A percentile compares a stretch with the other conserved stretches of the same genome.
Evolutionary conservation across 2,113 vertebrate species (phyloP).

Genomic region (Perognathus longimembris): DNA sequence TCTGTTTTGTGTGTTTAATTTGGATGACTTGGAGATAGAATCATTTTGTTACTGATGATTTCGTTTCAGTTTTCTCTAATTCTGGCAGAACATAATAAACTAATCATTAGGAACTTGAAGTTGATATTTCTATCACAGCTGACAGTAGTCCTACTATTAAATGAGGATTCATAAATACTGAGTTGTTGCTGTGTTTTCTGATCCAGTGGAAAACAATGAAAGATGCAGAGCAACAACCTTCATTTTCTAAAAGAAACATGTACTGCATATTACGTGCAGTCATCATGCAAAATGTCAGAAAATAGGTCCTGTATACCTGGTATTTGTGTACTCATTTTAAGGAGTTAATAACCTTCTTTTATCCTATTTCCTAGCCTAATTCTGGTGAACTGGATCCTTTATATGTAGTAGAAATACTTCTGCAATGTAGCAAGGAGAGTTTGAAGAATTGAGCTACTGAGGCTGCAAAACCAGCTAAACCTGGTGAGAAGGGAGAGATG

Average conservation of each 20-base stretch:
- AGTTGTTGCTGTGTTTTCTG: background rate
- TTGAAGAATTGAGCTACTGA: conserved; percentile 95
- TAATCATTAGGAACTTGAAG: background rate
- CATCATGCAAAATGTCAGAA: background rate
- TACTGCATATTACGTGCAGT: background rate
- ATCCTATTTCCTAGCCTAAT: conserved; percentile 84
- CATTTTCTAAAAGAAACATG: background rate
- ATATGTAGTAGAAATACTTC: conserved; percentile 95
- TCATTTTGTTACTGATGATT: background rate
- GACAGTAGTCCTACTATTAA: background rate
- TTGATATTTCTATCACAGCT: background rate
- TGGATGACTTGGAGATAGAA: background rate
- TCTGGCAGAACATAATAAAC: background rate
- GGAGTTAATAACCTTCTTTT: conserved; percentile 6
- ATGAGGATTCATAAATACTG: background rate
- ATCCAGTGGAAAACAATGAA: background rate
- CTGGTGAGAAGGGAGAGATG: conserved; percentile 97
- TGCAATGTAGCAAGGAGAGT: conserved; percentile 96
- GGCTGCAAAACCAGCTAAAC: conserved; percentile 92
- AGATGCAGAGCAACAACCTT: background rate
- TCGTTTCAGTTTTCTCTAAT: conserved; percentile 9
- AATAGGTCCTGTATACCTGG: background rate
- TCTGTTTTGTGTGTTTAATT: background rate
- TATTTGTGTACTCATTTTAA: conserved; percentile 1
- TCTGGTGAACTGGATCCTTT: conserved; percentile 93